Evolutionary conservation across 2,888 invertebrate species (phyloP), one percentile per base, ranked within the genome.

Genomic region (Petrolisthes manimaculis): DNA sequence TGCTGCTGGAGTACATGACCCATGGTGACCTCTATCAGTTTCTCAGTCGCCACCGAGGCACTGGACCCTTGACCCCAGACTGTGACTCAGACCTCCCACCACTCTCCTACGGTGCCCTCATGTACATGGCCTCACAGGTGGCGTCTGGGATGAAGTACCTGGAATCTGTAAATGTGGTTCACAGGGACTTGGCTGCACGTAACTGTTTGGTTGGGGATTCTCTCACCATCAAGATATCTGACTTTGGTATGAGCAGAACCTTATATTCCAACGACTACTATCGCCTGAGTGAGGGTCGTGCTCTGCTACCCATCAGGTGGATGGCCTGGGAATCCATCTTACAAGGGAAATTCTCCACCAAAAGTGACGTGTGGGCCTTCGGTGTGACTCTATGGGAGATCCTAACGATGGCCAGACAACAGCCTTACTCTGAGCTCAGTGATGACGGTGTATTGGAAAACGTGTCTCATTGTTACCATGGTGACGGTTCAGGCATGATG

Each of bases 121-220:
- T 97, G 92, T 96, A 96, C 94, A 96, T 97, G 95, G 96, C 96
- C 91, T 95, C 96, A 91, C 97, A 97, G 94, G 95, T 97, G 93
- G 96, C 97, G 92, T 96, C 97, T 89, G 97, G 97, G 91, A 97
- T 97, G 96, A 96, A 97, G 93, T 96, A 97, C 94, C 94, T 97
- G 93, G 97, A 97, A 93, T 95, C 96, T 91, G 94, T 96, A 93
- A 95, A 96, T 93, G 96, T 96, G 93, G 96, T 97, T 91, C 97
- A 97, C 94, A 95, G 96, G 92, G 97, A 97, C 94, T 94, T 97
- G 92, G 97, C 97, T 91, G 95, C 97, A 93, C 96, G 97, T 92
- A 97, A 97, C 93, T 97, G 97, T 93, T 94, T 97, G 92, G 97
- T 97, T 91, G 96, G 96, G 91, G 94, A 94, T 92, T 94, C 95